A percentile compares a stretch with the other conserved stretches of the same genome.
Evolutionary conservation across 2,113 vertebrate genomes (phyloP).

Genomic region (Caranx melampygus): DNA sequence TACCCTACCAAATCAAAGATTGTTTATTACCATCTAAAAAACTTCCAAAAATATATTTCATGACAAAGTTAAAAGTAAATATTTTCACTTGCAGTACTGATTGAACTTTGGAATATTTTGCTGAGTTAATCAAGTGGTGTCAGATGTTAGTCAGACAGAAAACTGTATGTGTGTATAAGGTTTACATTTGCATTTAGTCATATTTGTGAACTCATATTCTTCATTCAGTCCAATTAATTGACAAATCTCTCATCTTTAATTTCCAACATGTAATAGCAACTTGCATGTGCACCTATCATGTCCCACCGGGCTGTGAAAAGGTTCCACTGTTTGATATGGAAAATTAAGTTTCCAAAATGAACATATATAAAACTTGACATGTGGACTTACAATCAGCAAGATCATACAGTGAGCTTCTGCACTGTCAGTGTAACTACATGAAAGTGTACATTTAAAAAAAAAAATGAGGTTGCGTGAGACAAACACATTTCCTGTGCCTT

Average conservation of each 20-base stretch:
- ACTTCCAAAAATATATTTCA: background rate
- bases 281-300: background rate
- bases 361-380: background rate
- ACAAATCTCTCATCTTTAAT: background rate
- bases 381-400: background rate
- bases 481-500: conserved; percentile 25
- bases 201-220: too few relatives aligned
- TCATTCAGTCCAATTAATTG: background rate
- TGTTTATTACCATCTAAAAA: conserved; percentile 14
- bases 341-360: background rate
- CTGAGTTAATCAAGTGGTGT: background rate
- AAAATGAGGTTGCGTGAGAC: conserved; percentile 10
- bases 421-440: background rate
- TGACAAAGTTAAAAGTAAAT: background rate
- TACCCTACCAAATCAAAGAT: background rate
- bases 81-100: background rate
- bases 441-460: conserved; percentile 16
- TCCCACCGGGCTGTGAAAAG: background rate
- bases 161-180: too few relatives aligned
- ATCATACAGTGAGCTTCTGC: background rate
- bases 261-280: background rate
- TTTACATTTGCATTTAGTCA: too few relatives aligned
- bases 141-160: too few relatives aligned
- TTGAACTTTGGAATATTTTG: background rate
- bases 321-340: background rate